Base-by-base conservation (phyloP, 2,113 vertebrate genomes). In the Podarcis cretensis region DNA sequence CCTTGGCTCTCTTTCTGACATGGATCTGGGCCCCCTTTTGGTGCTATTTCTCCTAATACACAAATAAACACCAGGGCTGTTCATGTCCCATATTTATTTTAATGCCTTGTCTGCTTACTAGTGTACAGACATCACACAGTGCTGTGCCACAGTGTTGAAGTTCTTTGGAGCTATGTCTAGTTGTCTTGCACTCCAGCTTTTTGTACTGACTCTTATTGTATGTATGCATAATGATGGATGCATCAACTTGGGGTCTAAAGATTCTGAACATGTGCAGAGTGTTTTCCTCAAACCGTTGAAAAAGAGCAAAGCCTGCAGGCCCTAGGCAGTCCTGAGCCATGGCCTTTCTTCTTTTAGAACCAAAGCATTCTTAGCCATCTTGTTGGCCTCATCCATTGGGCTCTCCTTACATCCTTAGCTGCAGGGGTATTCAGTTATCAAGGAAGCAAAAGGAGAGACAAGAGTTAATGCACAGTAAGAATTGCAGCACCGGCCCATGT, bases 21-120 rank as follows among this genome's bases (percentile, higher is more conserved):
- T 84, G 3, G 1, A 79, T 68, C 82, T 1, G 1, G 88, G 68
- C 81, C 79, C 65, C 83, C 83, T 77, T 40, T 23, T 4, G 40
- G 84, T 69, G n/a, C 73, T 20, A 2, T 35, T 21, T 66, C 89
- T 95, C 86, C 89, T 81, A 84, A 84, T 92, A 54, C 3, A 32
- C 87, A 86, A 93, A 90, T 92, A 81, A 75, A 89, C 75, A 92
- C 84, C 0, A 37, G 73, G 48, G 66, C 89, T 92, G 93, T 86
- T 84, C 79, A 59, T n/a, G 74, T 18, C 10, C 48, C 35, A 74
- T 14, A 74, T 37, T 16, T 35, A 43, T 86, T 66, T 86, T 6
- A 35, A 74, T 35, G 14, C 16, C 9, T 30, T 71, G 9, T 71
- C 25, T 9, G 27, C 7, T 74, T 32, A 35, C 73, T 20, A 35